Evolutionary conservation across 2,797 vertebrate genomes (phyloP), one percentile per base, ranked within the genome.

Genomic region (Gephyroberyx darwinii): DNA sequence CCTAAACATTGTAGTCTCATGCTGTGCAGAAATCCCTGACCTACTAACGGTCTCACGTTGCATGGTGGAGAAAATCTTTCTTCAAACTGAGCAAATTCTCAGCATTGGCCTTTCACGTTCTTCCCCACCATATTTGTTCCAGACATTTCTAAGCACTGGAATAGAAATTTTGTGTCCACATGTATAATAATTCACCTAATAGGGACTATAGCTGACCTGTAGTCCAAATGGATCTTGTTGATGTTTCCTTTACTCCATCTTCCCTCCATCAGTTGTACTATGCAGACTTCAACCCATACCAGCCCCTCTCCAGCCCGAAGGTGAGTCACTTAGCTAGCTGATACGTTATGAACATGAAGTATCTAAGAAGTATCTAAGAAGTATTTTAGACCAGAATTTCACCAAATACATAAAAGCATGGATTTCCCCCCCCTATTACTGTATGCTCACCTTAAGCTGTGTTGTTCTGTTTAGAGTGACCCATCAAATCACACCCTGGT

Each of bases 281-380:
- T 74, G 26, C 90, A 60, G 94, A 94, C 62, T 96, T 94, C 89
- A 81, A 92, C 68, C 93, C 92, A 31, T 95, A 95, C 70, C 93
- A 96, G 62, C 93, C 92, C 4, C 95, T 96, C 55, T 91, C 90
- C 0, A 90, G 80, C 61, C 86, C 89, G 1, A 80, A 87, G 80
- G 94, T 94, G 64, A 75, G 86, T 86, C 54, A 2, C 30, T 6
- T 10, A 69, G 50, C 22, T 31, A 33, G 39, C 8, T 47, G 5
- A 20, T 50, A 17, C 47, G 52, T 8, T 14, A 30, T 19, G 5
- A 47, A 19, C 5, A n/a, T 13, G n/a, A 51, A 14, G 13, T 45
- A 45, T 45, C 43, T 45, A 16, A 45, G 13, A 16, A 3, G 39
- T 41, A 10, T 41, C 8, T 41, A 10, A 10, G 39, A 8, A 10